Base-by-base conservation (phyloP, 2,888 invertebrate species). In the Flexamia atlantica region DNA sequence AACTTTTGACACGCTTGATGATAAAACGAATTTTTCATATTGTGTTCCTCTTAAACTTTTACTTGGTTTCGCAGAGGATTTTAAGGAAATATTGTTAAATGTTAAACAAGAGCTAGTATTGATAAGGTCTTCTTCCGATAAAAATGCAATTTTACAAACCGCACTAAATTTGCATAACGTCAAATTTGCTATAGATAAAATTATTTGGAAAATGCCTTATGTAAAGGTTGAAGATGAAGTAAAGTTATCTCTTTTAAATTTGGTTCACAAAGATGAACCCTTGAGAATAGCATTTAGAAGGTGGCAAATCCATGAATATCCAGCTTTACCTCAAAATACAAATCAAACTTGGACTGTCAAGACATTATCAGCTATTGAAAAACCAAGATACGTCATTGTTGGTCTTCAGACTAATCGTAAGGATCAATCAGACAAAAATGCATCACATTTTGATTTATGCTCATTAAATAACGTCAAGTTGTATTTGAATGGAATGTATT, bases 321-420 rank as follows among this genome's bases (percentile, higher is more conserved):
- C 60, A 28, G 28, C 12, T 9, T n/a, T 60, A 23, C 60, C 60
- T 17, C 23, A 23, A 60, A 28, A 9, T 17, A 23, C 23, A 7
- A 7, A 25, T 12, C 46, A 46, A 46, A 46, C 46, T 9, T 46
- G 46, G 46, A 46, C 46, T 17, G 12, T 46, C 7, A 46, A 46
- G 2, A 46, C 46, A 17, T 46, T 46, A 46, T 46, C 46, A 46
- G 46, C 12, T 17, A 46, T 82, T 32, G 81, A 82, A 28, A 84
- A 82, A 82, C 84, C 84, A 4, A 42, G 84, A 36, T 82, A 82
- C 28, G 74, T 84, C 5, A 64, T 84, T 20, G 12, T 84, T 14
- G 81, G 40, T 23, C 82, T 84, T 72, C 81, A 84, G 82, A 82
- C 84, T 20, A 40, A 81, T 36, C 30, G 82, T 20, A 64, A 72